Evolutionary conservation across 2,888 invertebrate genomes (phyloP), one percentile per base, ranked within the genome.

Genomic region (Willowsia nigromaculata): DNA sequence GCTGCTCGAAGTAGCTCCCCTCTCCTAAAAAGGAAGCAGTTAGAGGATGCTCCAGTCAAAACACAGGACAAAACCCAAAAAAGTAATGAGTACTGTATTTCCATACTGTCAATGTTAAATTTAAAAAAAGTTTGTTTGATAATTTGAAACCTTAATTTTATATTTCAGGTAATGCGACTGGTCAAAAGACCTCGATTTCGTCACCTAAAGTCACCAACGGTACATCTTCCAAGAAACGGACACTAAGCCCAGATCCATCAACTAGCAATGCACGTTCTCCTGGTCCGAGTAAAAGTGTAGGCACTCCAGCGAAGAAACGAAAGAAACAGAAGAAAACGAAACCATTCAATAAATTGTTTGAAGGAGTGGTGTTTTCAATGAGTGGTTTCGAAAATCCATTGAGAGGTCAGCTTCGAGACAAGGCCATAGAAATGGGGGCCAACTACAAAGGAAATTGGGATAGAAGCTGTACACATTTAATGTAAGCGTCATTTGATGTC

Each of bases 351-450:
- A 94, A 95, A 91, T 93, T 97, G 40, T 94, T 98, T 91, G 94
- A 94, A 13, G 96, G 95, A 81, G 97, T 97, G 3, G 95, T 95
- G 88, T 95, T 98, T 93, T 96, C 96, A n/a, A 95, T 98, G 91
- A 98, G 97, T 94, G 98, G 98, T 0, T 98, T 97, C 94, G 95
- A 96, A 94, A 97, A 98, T 94, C 98, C 98, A 4, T 95, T 95
- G 89, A 95, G 98, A 78, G 95, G 95, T 0, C 94, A 95, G 89
- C 93, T 98, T 76, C 94, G 98, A 47, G 95, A 95, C 90, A 95
- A 95, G 92, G 97, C 97, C 6, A 88, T 96, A 3, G 95, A 95
- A 83, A 95, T 98, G 95, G 98, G 98, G 1, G 98, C 97, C 0
- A 95, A 94, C 92, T 97, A 97, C 93, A 95, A 95, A 93, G 94